Base-by-base conservation (phyloP, 2,797 vertebrate genomes). In the Mycteria americana region DNA sequence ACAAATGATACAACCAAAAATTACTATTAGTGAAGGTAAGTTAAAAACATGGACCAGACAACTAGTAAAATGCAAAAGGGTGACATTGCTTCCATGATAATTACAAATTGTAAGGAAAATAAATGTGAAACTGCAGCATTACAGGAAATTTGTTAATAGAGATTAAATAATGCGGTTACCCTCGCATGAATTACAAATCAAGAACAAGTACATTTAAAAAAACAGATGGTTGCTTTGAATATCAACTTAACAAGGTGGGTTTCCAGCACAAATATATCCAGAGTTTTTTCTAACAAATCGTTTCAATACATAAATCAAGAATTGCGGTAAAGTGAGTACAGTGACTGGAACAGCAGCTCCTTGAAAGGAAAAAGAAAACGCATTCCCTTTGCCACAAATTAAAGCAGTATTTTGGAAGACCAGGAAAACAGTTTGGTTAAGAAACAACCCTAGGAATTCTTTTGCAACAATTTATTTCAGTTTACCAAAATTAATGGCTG, bases 401-500 rank as follows among this genome's bases (percentile, higher is more conserved):
- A 93, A 82, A 97, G 96, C 94, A 62, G 18, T 56, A 39, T 35
- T 67, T 92, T 97, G 98, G 98, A 98, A 98, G 97, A 97, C 97
- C 92, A 83, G 95, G 68, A 83, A n/a, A 82, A 60, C 15, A 65
- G 75, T 56, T 90, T 90, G 89, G 94, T 91, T 68, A 75, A 57
- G 45, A 56, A 89, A 89, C 73, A 31, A 77, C 73, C 83, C 27
- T 0, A 6, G 30, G 73, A 80, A 56, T 75, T 50, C 57, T 54
- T 33, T 30, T 13, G 4, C 41, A 27, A 39, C 1, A 7, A 8
- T 70, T 73, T 28, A 7, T 37, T 30, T 60, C 63, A 27, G n/a
- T 5, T 62, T 48, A 68, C 62, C 53, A 46, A 33, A 89, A 50
- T 8, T 24, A 50, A 46, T 2, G 50, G 76, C 30, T 76, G 81